Conservation (phyloP, 2,113 vertebrate species). For the Actenoides lindsayi region DNA sequence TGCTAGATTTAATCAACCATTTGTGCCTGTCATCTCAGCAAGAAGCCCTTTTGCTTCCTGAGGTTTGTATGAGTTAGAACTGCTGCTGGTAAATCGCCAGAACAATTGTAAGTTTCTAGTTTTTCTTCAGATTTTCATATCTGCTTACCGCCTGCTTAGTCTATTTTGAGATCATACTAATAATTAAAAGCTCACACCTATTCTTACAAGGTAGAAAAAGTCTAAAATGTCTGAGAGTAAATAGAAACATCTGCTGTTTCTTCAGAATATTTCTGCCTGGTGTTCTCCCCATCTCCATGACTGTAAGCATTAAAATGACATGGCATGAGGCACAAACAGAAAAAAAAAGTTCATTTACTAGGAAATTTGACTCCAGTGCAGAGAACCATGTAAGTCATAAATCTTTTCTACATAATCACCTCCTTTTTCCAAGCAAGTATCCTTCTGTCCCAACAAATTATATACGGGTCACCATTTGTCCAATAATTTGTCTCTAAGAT, state of each 20-base stretch:
- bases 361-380: neutral
- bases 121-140: neutral
- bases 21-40: neutral
- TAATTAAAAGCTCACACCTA: neutral
- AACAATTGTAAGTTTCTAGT: neutral
- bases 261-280: neutral
- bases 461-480: neutral
- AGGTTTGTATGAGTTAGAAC: neutral
- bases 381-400: neutral
- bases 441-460: neutral
- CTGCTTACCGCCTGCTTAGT: neutral
- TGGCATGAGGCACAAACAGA: neutral
- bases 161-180: neutral
- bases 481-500: constrained; percentile 23
- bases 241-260: neutral
- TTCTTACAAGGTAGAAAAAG: neutral
- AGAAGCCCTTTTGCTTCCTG: neutral
- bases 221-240: neutral
- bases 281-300: neutral
- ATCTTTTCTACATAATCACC: neutral
- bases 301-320: neutral
- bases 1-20: neutral
- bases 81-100: neutral
- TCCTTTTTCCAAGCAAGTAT: neutral
- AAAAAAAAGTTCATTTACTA: neutral